Conservation (phyloP, 2,888 invertebrate species). For the Euproctis similis region DNA sequence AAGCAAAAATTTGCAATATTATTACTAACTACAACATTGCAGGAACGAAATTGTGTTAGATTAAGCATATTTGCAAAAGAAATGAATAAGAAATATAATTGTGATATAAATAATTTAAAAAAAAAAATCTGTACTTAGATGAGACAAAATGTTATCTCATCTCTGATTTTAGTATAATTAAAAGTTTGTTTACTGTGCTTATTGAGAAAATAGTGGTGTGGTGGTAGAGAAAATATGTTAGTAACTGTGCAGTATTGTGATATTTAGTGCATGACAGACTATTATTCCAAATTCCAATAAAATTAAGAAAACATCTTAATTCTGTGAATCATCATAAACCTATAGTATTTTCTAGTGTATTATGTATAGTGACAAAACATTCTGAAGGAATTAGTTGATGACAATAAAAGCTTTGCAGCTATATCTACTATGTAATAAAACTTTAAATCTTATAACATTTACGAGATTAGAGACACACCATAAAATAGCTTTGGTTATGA, state of each 20-base stretch:
- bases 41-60: constrained; percentile 26
- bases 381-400: constrained; percentile 61
- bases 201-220: too few species aligned
- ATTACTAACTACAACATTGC: constrained; percentile 48
- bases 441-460: constrained; percentile 37
- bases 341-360: constrained; percentile 41
- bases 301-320: constrained; percentile 70
- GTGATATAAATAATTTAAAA: constrained; percentile 16
- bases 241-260: constrained; percentile 18
- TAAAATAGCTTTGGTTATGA: constrained; percentile 44
- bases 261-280: constrained; percentile 9
- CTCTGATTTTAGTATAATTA: constrained; percentile 12
- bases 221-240: constrained; percentile 14
- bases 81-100: constrained; percentile 23
- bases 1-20: constrained; percentile 52
- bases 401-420: constrained; percentile 64
- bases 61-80: constrained; percentile 21
- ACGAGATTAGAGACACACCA: constrained; percentile 57
- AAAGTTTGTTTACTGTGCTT: constrained; percentile 19
- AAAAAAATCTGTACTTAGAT: constrained; percentile 8
- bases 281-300: constrained; percentile 17
- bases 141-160: not conserved
- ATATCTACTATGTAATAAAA: constrained; percentile 54
- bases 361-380: constrained; percentile 55
- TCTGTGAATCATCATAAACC: constrained; percentile 30